phyloP scores from a whole-genome alignment of 1,140 invertebrate species.

The Ptiloglossa arizonensis region DNA sequence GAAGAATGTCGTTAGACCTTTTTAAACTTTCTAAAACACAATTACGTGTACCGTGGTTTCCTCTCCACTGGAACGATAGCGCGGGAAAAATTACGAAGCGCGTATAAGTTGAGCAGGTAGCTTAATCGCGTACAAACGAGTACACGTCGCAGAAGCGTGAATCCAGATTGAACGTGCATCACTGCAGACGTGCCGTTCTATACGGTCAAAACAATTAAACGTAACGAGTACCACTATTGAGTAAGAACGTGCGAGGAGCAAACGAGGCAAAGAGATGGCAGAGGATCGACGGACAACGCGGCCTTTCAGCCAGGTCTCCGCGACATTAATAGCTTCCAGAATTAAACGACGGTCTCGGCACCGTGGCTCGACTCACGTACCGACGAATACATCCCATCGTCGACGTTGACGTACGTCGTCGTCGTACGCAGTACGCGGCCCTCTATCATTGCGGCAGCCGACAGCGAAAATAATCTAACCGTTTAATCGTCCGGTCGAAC shows the following conservation, averaged over 20 bases:
- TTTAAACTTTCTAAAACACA: no score
- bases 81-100: no score
- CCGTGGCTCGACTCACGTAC: constrained; percentile 43
- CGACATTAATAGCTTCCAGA: constrained; percentile 73
- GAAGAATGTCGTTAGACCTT: no score
- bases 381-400: constrained; percentile 21
- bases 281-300: constrained; percentile 67
- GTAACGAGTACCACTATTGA: constrained; percentile 58
- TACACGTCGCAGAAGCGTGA: not conserved
- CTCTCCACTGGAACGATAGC: no score
- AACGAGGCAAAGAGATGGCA: constrained; percentile 51
- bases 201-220: constrained; percentile 58
- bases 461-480: constrained; percentile 30
- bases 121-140: constrained; percentile 1
- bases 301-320: constrained; percentile 66
- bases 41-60: no score
- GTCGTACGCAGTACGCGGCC: constrained; percentile 5
- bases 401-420: constrained; percentile 35
- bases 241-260: constrained; percentile 53
- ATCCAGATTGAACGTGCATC: constrained; percentile 10
- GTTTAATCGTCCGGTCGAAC: constrained; percentile 23
- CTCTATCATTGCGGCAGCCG: not conserved
- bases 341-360: constrained; percentile 61
- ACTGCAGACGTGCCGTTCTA: constrained; percentile 23
- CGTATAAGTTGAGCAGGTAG: not conserved